Evolutionary conservation across 1,140 invertebrate genomes (phyloP), one percentile per base, ranked within the genome.

Genomic region (Hydropsyche tenuis): DNA sequence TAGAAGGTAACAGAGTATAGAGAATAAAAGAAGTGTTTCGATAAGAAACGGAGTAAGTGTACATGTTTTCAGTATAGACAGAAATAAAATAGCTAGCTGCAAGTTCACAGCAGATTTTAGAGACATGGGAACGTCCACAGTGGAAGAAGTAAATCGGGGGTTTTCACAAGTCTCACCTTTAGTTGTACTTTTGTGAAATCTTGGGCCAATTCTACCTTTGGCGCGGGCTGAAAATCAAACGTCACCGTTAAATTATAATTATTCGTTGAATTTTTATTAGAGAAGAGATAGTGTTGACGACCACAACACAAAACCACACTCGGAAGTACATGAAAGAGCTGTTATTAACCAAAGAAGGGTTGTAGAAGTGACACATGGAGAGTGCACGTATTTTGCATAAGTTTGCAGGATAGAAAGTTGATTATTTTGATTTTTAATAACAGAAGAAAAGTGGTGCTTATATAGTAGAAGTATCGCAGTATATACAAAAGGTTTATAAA

Each of bases 121-220:
- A 60, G 2, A 60, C 56, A 60, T 23, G 25, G 20, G 48, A n/a
- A 60, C 23, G 22, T 60, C 56, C 56, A 60, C 56, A 60, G 22
- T 25, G 22, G n/a, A 20, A 60, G 22, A 60, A 1, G 18, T 11
- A 53, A 18, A 53, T 18, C 56, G 23, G 5, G 4, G n/a, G 56
- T 18, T 60, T 60, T 22, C 23, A 60, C 56, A 23, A 23, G 16
- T 56, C 76, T 77, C 76, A 77, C 76, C 76, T 77, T 77, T 16
- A 77, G 42, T 30, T 72, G 66, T 12, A 77, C 70, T 53, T 77
- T 77, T 27, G 76, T 77, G 63, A 77, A 77, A 77, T 77, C 76
- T 51, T 69, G 27, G n/a, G 70, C 23, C 60, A 65, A 16, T 66
- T 75, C 72, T 22, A 71, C 12, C 64, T 77, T 71, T 65, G 66